Base-by-base conservation (phyloP, 35 echinoderm and acorn worm species). In the Chiridota heheva region DNA sequence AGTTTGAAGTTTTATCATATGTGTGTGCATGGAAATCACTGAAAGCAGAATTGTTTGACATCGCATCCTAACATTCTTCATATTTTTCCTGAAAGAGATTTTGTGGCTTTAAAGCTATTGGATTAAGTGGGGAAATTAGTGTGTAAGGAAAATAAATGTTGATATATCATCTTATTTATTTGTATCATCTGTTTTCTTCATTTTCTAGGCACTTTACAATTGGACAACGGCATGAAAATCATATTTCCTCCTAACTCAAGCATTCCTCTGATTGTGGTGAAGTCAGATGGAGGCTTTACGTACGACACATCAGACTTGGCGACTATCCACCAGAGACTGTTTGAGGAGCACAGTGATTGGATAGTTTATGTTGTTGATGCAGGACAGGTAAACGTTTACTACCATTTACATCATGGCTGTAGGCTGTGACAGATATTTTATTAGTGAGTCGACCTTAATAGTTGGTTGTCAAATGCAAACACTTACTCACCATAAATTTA, bases 281-380 rank as follows among this genome's bases (percentile, higher is more conserved):
- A 98, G 62, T 98, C 95, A 5, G 95, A 98, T 40, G 95, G 95
- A 10, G 95, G 95, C 7, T 91, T 87, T 47, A 98, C 95, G 0
- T 98, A 98, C 66, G 95, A 98, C 63, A 98, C 95, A 4, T 98
- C 95, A 8, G 95, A 98, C 44, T 79, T 98, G 61, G 89, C 95
- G 1, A 71, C 89, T 13, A 87, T 98, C n/a, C 70, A 81, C 40
- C 85, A 91, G 48, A 33, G 95, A 28, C 65, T 91, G n/a, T 36
- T 60, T 15, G 89, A 88, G 36, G 95, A 98, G 39, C 81, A 88
- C 20, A 80, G 72, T 17, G 95, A 98, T 58, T 88, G 95, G 85
- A 38, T 98, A 17, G 47, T 98, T 12, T 98, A 98, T 81, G 95
- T 98, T 16, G 81, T 98, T 3, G 95, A 98, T 15, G 65, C 80